phyloP scores from a whole-genome alignment of 2,113 vertebrate species.

The Zosterops borbonicus region DNA sequence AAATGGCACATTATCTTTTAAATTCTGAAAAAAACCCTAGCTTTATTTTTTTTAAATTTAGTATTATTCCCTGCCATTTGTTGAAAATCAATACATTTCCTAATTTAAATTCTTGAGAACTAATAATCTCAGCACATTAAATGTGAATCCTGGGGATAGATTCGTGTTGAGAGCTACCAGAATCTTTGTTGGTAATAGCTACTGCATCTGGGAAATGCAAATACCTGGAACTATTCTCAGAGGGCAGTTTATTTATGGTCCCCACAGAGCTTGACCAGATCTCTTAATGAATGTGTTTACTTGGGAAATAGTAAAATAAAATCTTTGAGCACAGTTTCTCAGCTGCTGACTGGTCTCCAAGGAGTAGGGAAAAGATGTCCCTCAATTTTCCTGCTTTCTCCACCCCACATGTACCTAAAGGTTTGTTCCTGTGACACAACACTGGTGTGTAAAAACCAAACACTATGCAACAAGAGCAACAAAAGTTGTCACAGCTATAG shows the following conservation, averaged over 20 bases:
- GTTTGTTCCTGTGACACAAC: not conserved
- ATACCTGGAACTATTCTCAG: not conserved
- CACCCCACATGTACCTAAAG: rapidly evolving
- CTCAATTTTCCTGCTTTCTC: not conserved
- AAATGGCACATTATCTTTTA: not conserved
- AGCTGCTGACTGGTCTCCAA: not conserved
- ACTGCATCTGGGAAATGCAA: not conserved
- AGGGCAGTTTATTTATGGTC: not conserved
- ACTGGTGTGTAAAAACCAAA: not conserved
- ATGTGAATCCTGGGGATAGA: not conserved
- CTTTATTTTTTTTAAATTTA: not conserved
- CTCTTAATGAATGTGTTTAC: not conserved
- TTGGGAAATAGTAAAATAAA: not conserved
- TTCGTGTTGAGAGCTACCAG: not conserved
- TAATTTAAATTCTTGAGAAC: not conserved
- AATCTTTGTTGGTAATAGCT: not conserved
- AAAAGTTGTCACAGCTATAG: not conserved
- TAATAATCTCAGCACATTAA: not conserved
- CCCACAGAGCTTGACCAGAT: not conserved
- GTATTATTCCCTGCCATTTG: not conserved
- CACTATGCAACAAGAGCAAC: not conserved
- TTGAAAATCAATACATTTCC: not conserved
- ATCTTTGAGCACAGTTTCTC: not conserved
- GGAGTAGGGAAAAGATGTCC: not conserved
- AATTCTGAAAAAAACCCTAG: not conserved